A percentile compares a stretch with the other conserved stretches of the same genome.
Conservation (phyloP, 2,888 invertebrate genomes). For the Taphrorychus bicolor region DNA sequence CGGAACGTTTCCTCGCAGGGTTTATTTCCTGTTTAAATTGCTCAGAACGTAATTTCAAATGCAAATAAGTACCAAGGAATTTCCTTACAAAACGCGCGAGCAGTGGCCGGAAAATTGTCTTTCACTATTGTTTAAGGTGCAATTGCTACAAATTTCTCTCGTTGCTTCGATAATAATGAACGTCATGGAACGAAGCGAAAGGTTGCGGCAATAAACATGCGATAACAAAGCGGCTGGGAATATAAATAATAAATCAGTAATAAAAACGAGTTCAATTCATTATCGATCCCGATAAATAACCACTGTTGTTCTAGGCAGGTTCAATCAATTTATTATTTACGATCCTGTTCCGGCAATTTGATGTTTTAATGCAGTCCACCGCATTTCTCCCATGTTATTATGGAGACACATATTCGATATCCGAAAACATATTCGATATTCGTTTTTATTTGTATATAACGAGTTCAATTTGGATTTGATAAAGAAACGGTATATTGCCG, state of each 20-base stretch:
- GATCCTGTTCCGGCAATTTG: neutral
- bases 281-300: constrained; percentile 19
- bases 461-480: neutral
- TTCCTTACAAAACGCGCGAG: neutral
- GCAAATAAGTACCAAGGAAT: neutral
- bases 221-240: neutral
- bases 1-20: neutral
- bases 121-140: neutral
- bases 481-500: no score
- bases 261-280: constrained; percentile 13
- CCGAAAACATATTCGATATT: neutral
- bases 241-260: constrained; percentile 2
- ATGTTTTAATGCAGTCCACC: neutral
- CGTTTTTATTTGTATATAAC: neutral
- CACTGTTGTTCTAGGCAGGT: constrained; percentile 23
- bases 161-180: neutral
- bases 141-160: neutral
- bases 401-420: no score
- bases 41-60: neutral
- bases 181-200: no score
- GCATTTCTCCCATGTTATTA: neutral
- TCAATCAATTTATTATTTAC: constrained; percentile 35
- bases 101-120: neutral
- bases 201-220: neutral
- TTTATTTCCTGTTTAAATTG: neutral